Base-by-base conservation (phyloP, 2,797 vertebrate species). In the Siniperca scherzeri region DNA sequence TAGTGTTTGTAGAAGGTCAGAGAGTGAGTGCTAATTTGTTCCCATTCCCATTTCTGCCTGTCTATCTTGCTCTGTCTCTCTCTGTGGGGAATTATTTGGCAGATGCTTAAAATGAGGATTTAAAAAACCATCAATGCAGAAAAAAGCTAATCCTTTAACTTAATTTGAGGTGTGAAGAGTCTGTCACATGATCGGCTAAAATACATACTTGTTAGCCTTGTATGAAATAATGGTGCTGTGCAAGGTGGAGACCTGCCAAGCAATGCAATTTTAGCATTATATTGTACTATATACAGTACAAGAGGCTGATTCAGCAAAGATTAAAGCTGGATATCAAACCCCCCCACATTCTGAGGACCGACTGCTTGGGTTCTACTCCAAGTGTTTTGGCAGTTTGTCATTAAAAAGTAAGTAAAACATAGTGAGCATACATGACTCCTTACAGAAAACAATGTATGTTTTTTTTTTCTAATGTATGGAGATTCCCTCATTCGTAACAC, bases 21-120 rank as follows among this genome's bases (percentile, higher is more conserved):
- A 80, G 38, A 73, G 77, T 69, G 81, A 84, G 75, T 69, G 75
- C 78, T 92, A 93, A 95, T 93, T 91, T 78, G 64, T 87, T 89
- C 61, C 78, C 64, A 80, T 88, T 76, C 27, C 44, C 40, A 79
- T 79, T 65, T 59, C 40, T 59, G 30, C 4, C 27, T 52, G 62
- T 57, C 46, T 65, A 2, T 70, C 73, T 72, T 21, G 10, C 59
- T n/a, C 33, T 36, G 1, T 69, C 48, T 68, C 33, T 57, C n/a
- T 80, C 77, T 84, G 25, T n/a, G 22, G 64, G 66, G 65, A 67
- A 50, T 70, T 52, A 65, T 48, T 48, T 56, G 38, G 50, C 2
- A 7, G 50, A 56, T 38, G 59, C 68, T 72, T 75, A 59, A 84
- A 78, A 73, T 7, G 22, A 66, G 52, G 46, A 77, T 75, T 77